These are phyloP conservation scores for Hypsibius dujardini DNA, from an alignment of 1,140 invertebrate genomes.

Conservation along the genomic window DNA sequence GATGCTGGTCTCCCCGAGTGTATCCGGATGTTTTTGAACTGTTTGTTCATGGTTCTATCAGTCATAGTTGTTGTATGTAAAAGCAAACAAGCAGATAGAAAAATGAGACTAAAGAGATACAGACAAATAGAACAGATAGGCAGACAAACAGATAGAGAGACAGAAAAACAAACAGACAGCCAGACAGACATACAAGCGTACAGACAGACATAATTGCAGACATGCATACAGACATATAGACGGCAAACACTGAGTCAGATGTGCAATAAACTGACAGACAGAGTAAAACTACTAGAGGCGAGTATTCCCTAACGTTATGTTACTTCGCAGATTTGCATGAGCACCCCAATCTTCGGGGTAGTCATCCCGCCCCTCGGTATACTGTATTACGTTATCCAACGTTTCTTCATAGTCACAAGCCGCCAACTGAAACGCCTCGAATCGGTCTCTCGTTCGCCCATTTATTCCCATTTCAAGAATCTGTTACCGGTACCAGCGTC, in stretches of 20 bases:
- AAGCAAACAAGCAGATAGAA: no score
- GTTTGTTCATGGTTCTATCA: constrained; percentile 28
- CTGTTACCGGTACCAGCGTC: constrained; percentile 37
- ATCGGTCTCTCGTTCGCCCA: constrained; percentile 39
- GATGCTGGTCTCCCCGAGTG: constrained; percentile 31
- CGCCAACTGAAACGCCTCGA: constrained; percentile 40
- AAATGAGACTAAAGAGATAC: no score
- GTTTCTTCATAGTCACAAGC: constrained; percentile 37
- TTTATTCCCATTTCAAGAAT: constrained; percentile 41
- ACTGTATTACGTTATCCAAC: constrained; percentile 41
- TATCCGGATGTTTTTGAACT: constrained; percentile 29
- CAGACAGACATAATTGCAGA: no score
- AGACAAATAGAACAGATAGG: no score
- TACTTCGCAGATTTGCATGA: constrained; percentile 35
- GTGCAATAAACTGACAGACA: no score
- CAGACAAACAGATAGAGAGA: no score
- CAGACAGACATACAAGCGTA: no score
- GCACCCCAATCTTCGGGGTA: constrained; percentile 39
- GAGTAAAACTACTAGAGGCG: no score
- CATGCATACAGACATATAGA: no score
- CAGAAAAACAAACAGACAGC: no score
- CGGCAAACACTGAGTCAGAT: no score
- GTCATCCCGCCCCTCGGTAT: constrained; percentile 39
- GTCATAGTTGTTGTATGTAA: constrained; percentile 9
- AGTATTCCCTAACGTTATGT: no score